phyloP scores from a whole-genome alignment of 2,888 invertebrate genomes.

The Ommatoiulus sabulosus region DNA sequence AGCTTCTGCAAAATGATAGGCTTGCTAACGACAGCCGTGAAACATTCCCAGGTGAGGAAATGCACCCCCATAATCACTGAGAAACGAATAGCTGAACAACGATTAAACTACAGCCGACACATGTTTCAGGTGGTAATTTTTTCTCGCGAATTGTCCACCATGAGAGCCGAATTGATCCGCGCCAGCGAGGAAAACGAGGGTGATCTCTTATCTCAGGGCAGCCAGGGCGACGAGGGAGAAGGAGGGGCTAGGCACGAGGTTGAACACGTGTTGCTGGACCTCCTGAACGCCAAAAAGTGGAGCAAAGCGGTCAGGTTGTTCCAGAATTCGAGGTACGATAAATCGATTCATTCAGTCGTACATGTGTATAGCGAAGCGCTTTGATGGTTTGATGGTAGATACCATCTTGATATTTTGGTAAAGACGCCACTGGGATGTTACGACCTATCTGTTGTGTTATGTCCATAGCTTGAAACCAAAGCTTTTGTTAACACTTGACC shows the following conservation, averaged over 20 bases:
- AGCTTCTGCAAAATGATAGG: slow-evolving; percentile 70
- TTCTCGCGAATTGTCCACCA: slow-evolving; percentile 65
- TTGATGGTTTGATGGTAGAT: not conserved
- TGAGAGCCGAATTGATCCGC: slow-evolving; percentile 65
- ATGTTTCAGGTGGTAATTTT: slow-evolving; percentile 65
- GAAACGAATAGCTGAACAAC: not conserved
- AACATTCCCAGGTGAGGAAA: slow-evolving; percentile 64
- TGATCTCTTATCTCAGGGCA: slow-evolving; percentile 63
- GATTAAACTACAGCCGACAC: not conserved
- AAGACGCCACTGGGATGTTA: no score
- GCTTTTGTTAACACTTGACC: no score
- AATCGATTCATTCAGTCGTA: not conserved
- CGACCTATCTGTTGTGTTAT: no score
- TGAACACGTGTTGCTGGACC: slow-evolving; percentile 69
- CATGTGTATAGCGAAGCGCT: not conserved
- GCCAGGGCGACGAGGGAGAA: slow-evolving; percentile 65
- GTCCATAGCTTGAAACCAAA: not conserved
- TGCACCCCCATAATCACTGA: no score
- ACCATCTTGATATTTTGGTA: not conserved
- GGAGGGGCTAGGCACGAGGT: slow-evolving; percentile 66
- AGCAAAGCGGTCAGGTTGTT: slow-evolving; percentile 76
- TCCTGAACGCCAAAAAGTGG: slow-evolving; percentile 76
- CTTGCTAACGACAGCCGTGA: slow-evolving; percentile 63
- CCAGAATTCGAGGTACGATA: slow-evolving; percentile 65
- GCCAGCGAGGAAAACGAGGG: slow-evolving; percentile 66